Percentiles rank a stretch among this genome's conserved stretches.
phyloP scores from a whole-genome alignment of 2,113 vertebrate species.

The Strigops habroptila region DNA sequence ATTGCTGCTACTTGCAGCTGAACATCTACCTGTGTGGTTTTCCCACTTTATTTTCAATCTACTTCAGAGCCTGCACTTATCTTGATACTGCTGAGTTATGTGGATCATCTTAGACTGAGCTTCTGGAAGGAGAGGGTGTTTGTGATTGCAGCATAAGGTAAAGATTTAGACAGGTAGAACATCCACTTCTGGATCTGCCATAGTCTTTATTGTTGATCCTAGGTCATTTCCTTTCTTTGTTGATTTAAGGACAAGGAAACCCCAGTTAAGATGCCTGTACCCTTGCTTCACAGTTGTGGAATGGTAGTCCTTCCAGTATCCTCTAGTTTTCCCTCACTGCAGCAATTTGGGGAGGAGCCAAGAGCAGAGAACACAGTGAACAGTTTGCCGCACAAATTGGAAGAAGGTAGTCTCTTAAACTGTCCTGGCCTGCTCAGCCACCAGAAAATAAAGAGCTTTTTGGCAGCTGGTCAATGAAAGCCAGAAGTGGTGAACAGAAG shows the following conservation, averaged over 20 bases:
- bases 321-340: neutral
- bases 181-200: neutral
- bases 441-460: constrained; percentile 27
- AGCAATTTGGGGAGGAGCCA: neutral
- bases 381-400: neutral
- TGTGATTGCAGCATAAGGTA: neutral
- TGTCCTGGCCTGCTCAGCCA: constrained; percentile 15
- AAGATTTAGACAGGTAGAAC: neutral
- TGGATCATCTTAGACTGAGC: neutral
- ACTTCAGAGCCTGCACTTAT: neutral
- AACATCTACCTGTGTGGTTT: neutral
- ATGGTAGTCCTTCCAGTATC: neutral
- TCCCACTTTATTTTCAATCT: neutral
- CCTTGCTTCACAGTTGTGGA: neutral
- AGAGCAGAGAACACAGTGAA: neutral
- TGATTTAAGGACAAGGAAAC: neutral
- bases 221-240: neutral
- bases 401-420: neutral
- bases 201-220: neutral
- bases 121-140: neutral
- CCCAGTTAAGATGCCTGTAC: neutral
- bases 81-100: neutral
- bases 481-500: constrained; percentile 49
- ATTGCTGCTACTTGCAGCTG: neutral
- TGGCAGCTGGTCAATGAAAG: neutral